Base-by-base conservation (phyloP, 1,140 invertebrate genomes). In the Paraescarpia echinospica region DNA sequence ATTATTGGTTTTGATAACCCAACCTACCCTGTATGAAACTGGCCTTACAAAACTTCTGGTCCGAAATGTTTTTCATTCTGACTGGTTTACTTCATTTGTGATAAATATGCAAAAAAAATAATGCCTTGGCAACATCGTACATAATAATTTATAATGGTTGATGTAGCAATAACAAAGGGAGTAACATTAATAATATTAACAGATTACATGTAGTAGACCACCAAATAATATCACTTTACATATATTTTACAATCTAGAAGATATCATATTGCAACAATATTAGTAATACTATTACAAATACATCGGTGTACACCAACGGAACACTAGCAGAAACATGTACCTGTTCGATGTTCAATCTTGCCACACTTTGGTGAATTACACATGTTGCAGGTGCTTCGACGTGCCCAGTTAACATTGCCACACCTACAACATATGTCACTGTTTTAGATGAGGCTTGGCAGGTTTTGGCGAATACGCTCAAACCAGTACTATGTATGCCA, bases 331-430 rank as follows among this genome's bases (percentile, higher is more conserved):
- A 33, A 5, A 92, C 27, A 35, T 27, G 91, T 94, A 95, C 95
- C 95, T 91, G 95, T 96, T 91, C 95, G 95, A 93, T 95, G 94
- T 93, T 95, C 95, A 18, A 95, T 96, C 93, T 95, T 94, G n/a
- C 95, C 95, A 94, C 95, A 96, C 96, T 99, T 99, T 1, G 99
- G 98, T 1, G 99, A 98, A 97, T 99, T 99, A 96, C 99, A 99
- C 97, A 99, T 98, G 96, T 99, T 99, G 96, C 99, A 99, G 91
- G 98, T 98, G 94, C 98, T 98, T 90, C 99, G 97, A 93, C 99
- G 97, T 27, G 99, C 99, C 99, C 99, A 99, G 96, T 99, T 99
- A 2, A 99, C 99, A 96, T 99, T 99, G 1, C 98, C 99, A 96
- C 99, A 99, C 94, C 97, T 97, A 92, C 35, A 95, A 95, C 92